phyloP scores from a whole-genome alignment of 2,888 invertebrate species.

The Invenusta paracnida region DNA sequence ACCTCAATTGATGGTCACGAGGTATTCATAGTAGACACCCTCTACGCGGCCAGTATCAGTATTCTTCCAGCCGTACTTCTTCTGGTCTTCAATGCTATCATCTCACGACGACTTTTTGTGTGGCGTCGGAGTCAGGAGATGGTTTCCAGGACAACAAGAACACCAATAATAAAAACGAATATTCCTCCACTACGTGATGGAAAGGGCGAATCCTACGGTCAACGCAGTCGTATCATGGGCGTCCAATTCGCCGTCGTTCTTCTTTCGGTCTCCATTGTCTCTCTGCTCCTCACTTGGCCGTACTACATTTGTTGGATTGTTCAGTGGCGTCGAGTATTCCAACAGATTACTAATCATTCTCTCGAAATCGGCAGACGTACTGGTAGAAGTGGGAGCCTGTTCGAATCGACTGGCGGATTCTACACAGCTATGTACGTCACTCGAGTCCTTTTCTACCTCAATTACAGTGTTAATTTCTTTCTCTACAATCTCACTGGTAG shows the following conservation, averaged over 20 bases:
- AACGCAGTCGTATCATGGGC: slow-evolving; percentile 3
- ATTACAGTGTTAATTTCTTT: not conserved
- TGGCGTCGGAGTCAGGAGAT: not conserved
- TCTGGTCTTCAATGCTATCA: slow-evolving; percentile 38
- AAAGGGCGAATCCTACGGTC: not conserved
- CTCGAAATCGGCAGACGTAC: no score
- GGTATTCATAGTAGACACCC: not conserved
- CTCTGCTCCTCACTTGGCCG: slow-evolving; percentile 38
- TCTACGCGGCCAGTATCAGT: slow-evolving; percentile 38
- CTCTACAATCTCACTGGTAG: not conserved
- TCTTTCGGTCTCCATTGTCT: slow-evolving; percentile 13
- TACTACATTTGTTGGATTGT: slow-evolving; percentile 41
- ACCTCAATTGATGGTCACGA: not conserved
- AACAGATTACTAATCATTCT: no score
- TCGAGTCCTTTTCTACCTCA: not conserved
- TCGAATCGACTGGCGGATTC: no score
- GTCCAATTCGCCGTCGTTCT: slow-evolving; percentile 37
- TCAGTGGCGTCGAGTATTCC: not conserved
- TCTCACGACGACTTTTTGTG: slow-evolving; percentile 37
- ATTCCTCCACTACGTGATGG: no score
- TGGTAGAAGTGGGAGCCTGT: no score
- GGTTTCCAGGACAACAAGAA: no score
- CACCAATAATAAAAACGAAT: no score
- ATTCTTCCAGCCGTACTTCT: slow-evolving; percentile 38
- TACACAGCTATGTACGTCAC: not conserved